A percentile compares a stretch with the other conserved stretches of the same genome.
Evolutionary conservation across 2,888 invertebrate genomes (phyloP).

Genomic region (Tiliacea aurago): DNA sequence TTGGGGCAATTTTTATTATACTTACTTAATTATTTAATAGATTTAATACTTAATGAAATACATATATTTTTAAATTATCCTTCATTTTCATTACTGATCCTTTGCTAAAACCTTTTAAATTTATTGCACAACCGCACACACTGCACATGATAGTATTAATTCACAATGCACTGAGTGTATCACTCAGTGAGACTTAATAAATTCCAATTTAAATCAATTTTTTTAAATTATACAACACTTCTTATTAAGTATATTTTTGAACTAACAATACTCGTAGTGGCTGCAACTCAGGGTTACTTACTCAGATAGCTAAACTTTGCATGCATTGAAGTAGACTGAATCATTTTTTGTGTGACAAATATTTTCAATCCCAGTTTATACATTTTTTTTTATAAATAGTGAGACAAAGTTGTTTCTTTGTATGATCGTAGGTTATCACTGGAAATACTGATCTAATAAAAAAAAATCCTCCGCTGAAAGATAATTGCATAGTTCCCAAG

Average conservation of each 20-base stretch:
- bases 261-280: neutral
- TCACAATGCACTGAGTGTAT: neutral
- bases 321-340: neutral
- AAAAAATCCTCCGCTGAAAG: neutral
- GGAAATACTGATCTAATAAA: neutral
- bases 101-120: slow-evolving; percentile 19
- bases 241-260: neutral
- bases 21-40: slow-evolving; percentile 12
- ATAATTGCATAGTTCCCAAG: neutral
- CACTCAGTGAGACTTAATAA: neutral
- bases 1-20: slow-evolving; percentile 24
- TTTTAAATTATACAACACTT: slow-evolving; percentile 9
- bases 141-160: slow-evolving; percentile 4
- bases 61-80: slow-evolving; percentile 35
- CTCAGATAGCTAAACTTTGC: neutral
- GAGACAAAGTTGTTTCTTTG: neutral
- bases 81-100: slow-evolving; percentile 53
- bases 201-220: neutral
- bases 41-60: slow-evolving; percentile 39
- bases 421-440: neutral
- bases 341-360: neutral
- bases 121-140: slow-evolving; percentile 5
- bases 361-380: neutral
- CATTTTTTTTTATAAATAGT: neutral
- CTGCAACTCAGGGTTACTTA: neutral